Conservation (phyloP, 1,140 invertebrate genomes). For the Plodia interpunctella region DNA sequence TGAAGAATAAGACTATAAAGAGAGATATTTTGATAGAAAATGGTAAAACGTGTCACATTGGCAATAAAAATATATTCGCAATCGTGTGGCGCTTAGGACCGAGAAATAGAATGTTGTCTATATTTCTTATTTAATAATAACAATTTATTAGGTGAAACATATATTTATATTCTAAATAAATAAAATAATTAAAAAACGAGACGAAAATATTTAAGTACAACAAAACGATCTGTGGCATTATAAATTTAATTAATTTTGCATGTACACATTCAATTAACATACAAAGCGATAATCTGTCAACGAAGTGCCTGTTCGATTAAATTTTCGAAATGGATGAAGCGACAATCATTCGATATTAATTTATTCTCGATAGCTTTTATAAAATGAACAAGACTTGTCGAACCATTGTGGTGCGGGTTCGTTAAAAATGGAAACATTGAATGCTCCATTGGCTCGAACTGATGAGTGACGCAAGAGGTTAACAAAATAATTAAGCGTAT, state of each 20-base stretch:
- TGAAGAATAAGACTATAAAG: no score
- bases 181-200: no score
- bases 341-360: conserved; percentile 1
- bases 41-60: neutral
- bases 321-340: neutral
- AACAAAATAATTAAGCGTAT: neutral
- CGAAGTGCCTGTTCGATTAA: neutral
- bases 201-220: no score
- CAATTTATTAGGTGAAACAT: no score
- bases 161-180: no score
- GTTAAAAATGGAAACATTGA: conserved; percentile 9
- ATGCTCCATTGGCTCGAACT: conserved; percentile 1
- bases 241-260: neutral
- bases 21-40: neutral
- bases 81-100: no score
- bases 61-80: neutral
- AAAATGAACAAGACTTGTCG: conserved; percentile 10
- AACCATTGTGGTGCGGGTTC: neutral
- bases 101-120: no score
- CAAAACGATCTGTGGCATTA: no score
- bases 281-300: neutral
- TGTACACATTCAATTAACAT: neutral
- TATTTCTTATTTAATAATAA: no score
- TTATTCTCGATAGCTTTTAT: conserved; percentile 7
- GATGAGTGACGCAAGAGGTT: neutral